These are phyloP conservation scores for Allochrocebus solatus DNA, from an alignment of 2,797 vertebrate genomes.

Conservation along the genomic window DNA sequence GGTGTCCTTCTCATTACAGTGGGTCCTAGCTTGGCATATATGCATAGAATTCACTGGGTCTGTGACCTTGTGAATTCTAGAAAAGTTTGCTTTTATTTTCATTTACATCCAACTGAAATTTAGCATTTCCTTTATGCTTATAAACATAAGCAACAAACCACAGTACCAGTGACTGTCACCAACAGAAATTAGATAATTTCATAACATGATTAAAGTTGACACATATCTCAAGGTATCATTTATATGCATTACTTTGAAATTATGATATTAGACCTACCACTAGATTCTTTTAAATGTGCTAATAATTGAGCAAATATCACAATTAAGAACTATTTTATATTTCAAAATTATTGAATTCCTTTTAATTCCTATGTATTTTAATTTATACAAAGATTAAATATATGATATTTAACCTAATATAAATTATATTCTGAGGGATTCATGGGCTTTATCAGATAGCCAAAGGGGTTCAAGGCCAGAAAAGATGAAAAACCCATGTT, in stretches of 20 bases:
- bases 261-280: neutral
- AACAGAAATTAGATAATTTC: neutral
- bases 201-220: neutral
- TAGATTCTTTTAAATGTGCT: neutral
- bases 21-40: neutral
- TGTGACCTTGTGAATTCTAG: neutral
- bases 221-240: neutral
- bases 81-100: neutral
- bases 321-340: slow-evolving; percentile 10
- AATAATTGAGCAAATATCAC: neutral
- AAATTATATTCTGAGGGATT: neutral
- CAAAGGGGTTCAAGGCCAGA: neutral
- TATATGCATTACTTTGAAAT: neutral
- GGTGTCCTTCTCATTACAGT: neutral
- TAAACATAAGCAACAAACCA: neutral
- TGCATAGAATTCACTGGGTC: neutral
- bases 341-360: neutral
- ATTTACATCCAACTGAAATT: neutral
- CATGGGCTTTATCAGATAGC: neutral
- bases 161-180: neutral
- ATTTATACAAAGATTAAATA: neutral
- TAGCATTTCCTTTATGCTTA: neutral
- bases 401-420: neutral
- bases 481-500: neutral
- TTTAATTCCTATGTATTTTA: neutral